phyloP scores from a whole-genome alignment of 2,113 vertebrate species.

The Alethe castanea region DNA sequence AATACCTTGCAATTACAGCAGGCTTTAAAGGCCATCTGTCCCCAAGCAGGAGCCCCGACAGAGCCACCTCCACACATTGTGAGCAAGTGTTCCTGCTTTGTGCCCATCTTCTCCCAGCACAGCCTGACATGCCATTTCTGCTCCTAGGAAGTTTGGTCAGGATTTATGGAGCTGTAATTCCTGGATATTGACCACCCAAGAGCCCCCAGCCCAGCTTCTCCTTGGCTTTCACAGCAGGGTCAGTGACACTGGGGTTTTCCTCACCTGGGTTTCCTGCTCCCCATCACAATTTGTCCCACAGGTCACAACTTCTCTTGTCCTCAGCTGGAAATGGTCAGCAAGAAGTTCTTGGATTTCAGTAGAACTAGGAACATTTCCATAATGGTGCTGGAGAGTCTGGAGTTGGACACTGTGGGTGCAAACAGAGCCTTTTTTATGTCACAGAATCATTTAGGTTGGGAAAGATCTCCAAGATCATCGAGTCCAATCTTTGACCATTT shows the following conservation, averaged over 20 bases:
- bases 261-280: background rate
- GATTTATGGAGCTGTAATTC: background rate
- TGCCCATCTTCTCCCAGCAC: background rate
- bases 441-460: background rate
- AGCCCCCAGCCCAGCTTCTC: background rate
- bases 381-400: background rate
- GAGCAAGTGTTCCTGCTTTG: background rate
- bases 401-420: background rate
- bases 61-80: background rate
- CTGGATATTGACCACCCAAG: background rate
- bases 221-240: background rate
- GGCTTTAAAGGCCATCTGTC: slow-evolving; percentile 53
- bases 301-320: background rate
- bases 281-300: background rate
- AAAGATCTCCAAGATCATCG: accelerated
- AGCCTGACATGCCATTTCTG: background rate
- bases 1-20: slow-evolving; percentile 55
- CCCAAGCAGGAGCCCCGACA: background rate
- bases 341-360: slow-evolving; percentile 10
- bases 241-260: background rate
- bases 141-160: background rate
- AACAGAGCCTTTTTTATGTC: background rate
- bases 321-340: background rate
- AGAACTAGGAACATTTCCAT: background rate
- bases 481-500: background rate